phyloP scores from a whole-genome alignment of 2,888 invertebrate genomes.

The Pyrrhopygopsis socrates region DNA sequence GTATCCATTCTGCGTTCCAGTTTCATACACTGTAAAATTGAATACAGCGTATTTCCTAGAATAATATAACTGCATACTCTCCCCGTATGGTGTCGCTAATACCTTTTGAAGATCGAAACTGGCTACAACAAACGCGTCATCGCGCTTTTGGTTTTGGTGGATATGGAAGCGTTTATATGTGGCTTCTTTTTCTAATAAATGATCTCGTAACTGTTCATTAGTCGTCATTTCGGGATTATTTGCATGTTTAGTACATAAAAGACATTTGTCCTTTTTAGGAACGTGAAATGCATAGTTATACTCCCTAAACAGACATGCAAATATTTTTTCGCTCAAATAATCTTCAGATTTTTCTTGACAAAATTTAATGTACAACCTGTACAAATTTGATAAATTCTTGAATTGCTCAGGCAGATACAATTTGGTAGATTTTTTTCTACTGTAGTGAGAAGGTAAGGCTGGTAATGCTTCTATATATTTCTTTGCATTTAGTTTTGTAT shows the following conservation, averaged over 20 bases:
- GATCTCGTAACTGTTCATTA: not conserved
- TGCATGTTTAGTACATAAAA: not conserved
- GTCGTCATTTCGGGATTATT: not conserved
- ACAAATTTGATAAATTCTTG: not conserved
- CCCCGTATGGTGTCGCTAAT: not conserved
- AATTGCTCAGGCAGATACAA: slow-evolving; percentile 29
- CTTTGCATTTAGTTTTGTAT: not conserved
- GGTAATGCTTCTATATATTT: slow-evolving; percentile 19
- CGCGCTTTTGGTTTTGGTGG: not conserved
- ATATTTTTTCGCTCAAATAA: not conserved
- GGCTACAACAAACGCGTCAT: not conserved
- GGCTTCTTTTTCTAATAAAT: not conserved
- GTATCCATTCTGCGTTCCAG: too few relatives aligned
- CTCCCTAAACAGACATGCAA: not conserved
- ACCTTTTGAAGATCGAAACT: not conserved
- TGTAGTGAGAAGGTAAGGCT: slow-evolving; percentile 39
- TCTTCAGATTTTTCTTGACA: not conserved
- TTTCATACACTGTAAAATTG: not conserved
- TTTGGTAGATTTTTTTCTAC: slow-evolving; percentile 35
- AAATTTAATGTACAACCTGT: not conserved
- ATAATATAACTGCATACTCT: not conserved
- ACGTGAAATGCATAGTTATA: not conserved
- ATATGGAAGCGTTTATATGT: not conserved
- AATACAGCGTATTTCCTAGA: not conserved
- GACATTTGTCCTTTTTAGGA: not conserved